Conservation (phyloP, 2,113 vertebrate species). For the Lepisosteus osseus region DNA sequence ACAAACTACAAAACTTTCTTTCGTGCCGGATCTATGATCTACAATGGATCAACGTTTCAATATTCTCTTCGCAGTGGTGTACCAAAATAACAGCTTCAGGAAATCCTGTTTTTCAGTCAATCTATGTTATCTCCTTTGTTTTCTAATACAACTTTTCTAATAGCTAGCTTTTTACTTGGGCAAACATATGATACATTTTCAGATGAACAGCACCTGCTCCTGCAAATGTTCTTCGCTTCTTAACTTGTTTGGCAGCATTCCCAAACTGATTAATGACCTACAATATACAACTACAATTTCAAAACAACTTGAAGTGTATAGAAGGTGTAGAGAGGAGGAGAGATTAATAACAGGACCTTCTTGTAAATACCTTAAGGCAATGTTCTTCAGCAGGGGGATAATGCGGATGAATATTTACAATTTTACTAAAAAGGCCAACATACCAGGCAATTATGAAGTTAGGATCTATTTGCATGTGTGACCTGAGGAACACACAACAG, state of each 20-base stretch:
- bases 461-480: too few species aligned
- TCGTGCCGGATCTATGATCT: neutral
- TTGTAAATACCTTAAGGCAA: too few species aligned
- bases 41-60: neutral
- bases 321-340: too few species aligned
- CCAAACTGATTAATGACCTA: neutral
- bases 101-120: neutral
- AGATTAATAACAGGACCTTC: too few species aligned
- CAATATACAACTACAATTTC: neutral
- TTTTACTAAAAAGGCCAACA: too few species aligned
- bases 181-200: neutral
- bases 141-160: neutral
- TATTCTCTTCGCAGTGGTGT: neutral
- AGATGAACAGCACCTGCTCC: conserved; percentile 1
- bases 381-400: too few species aligned
- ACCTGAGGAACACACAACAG: too few species aligned
- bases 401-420: too few species aligned
- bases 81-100: neutral
- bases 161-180: neutral
- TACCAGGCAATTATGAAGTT: too few species aligned
- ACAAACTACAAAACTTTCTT: neutral
- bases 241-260: neutral
- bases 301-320: too few species aligned
- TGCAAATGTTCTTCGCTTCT: neutral
- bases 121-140: neutral